phyloP scores from a whole-genome alignment of 2,797 vertebrate genomes.

The Pseudochromis fuscus region DNA sequence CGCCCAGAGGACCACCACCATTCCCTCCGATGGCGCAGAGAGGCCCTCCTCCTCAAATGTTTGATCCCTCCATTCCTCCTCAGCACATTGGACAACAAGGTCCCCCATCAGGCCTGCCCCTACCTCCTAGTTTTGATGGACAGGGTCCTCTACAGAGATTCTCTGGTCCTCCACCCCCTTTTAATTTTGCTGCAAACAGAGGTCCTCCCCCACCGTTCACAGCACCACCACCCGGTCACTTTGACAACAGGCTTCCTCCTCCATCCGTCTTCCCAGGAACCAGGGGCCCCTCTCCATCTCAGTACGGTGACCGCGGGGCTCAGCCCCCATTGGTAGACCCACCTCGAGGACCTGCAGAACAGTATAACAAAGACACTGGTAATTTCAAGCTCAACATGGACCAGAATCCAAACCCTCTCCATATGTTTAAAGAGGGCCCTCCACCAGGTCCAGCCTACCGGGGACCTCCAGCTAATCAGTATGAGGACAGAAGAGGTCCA shows the following conservation, averaged over 20 bases:
- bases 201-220: slow-evolving; percentile 87
- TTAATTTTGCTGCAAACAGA: slow-evolving; percentile 89
- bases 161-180: slow-evolving; percentile 88
- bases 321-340: slow-evolving; percentile 80
- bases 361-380: slow-evolving; percentile 80
- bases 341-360: slow-evolving; percentile 85
- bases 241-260: slow-evolving; percentile 87
- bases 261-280: slow-evolving; percentile 88
- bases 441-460: slow-evolving; percentile 76
- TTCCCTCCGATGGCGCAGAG: slow-evolving; percentile 82
- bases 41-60: slow-evolving; percentile 89
- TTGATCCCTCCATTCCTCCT: slow-evolving; percentile 83
- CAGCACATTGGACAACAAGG: slow-evolving; percentile 85
- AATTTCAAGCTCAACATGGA: slow-evolving; percentile 80
- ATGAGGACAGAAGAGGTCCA: slow-evolving; percentile 88
- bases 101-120: slow-evolving; percentile 81
- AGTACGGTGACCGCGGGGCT: slow-evolving; percentile 85
- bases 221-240: slow-evolving; percentile 79
- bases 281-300: slow-evolving; percentile 86
- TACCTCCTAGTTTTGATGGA: slow-evolving; percentile 83
- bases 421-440: slow-evolving; percentile 77
- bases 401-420: slow-evolving; percentile 68
- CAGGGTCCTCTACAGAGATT: slow-evolving; percentile 87
- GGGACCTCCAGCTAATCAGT: slow-evolving; percentile 85
- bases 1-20: slow-evolving; percentile 81